Conservation (phyloP, 2,113 vertebrate species). For the Butorides virescens region DNA sequence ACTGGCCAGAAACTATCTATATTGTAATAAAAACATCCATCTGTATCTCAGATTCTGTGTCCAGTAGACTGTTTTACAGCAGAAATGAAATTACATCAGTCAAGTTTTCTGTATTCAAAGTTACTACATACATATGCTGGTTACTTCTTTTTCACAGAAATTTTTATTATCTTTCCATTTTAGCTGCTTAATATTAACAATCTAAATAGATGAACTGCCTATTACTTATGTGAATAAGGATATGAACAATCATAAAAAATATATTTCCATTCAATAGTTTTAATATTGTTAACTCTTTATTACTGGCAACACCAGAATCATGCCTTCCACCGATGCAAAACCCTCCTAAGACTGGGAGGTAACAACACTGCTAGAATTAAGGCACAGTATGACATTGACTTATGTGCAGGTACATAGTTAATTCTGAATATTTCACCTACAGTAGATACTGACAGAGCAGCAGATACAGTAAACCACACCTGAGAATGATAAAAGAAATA, state of each 20-base stretch:
- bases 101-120: background rate
- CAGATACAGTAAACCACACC: background rate
- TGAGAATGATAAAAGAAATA: background rate
- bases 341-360: background rate
- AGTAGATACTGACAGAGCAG: background rate
- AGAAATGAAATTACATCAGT: background rate
- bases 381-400: fast-evolving
- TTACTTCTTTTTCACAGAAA: background rate
- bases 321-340: background rate
- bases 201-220: background rate
- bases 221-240: background rate
- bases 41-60: background rate
- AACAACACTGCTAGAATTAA: background rate
- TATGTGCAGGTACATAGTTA: background rate
- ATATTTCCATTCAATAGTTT: background rate
- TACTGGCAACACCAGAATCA: background rate
- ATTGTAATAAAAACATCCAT: background rate
- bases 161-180: background rate
- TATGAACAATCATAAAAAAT: background rate
- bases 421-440: background rate
- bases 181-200: background rate
- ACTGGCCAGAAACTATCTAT: background rate
- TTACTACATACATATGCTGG: background rate
- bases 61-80: background rate
- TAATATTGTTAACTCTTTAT: background rate